phyloP scores from a whole-genome alignment of 2,113 vertebrate species.

The Eptatretus burgeri region DNA sequence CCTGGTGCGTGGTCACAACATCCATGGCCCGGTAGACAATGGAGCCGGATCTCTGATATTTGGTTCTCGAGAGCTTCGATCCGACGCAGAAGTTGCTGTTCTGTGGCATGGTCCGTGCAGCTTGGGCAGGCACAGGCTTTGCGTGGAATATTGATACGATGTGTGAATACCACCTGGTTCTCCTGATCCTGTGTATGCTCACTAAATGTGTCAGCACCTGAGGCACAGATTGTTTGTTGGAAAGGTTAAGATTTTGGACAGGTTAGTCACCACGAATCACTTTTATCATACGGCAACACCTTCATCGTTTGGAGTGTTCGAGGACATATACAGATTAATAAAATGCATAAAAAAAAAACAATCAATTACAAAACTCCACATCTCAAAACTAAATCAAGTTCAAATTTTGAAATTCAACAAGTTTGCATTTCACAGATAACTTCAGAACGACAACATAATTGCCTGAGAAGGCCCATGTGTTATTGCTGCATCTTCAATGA shows the following conservation, averaged over 20 bases:
- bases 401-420: no score
- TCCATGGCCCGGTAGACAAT: conserved; percentile 24
- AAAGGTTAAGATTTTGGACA: not conserved
- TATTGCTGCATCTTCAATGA: no score
- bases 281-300: no score
- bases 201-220: conserved; percentile 15
- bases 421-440: no score
- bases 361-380: no score
- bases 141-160: conserved; percentile 78
- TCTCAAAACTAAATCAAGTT: no score
- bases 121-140: conserved; percentile 43
- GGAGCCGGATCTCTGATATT: conserved; percentile 49
- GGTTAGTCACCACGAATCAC: no score
- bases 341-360: no score
- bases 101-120: conserved; percentile 9
- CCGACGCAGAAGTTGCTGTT: conserved; percentile 46
- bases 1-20: conserved; percentile 1
- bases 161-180: conserved; percentile 75
- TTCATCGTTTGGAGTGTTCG: no score
- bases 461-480: no score
- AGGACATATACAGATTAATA: no score
- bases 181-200: conserved; percentile 54
- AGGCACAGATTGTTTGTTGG: not conserved
- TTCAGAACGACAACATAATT: no score
- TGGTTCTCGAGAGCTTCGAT: conserved; percentile 86